Conservation (phyloP, 2,113 vertebrate genomes). For the Phodopus roborovskii region DNA sequence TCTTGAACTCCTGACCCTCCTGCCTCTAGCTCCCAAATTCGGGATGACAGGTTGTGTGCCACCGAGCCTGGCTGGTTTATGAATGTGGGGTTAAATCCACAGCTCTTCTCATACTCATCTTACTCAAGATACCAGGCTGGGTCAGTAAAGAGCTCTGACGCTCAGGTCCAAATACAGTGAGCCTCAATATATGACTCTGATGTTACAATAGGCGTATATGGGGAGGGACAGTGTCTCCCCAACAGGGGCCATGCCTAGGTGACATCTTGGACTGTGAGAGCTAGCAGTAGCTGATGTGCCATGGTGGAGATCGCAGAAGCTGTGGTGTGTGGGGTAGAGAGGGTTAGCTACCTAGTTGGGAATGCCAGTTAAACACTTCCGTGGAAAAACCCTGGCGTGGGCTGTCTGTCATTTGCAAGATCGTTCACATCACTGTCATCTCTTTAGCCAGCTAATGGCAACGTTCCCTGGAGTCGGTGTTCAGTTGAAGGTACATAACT, state of each 20-base stretch:
- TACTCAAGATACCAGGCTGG: background rate
- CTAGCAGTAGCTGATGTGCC: fast-evolving
- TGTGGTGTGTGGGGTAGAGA: background rate
- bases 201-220: fast-evolving
- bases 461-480: background rate
- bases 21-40: background rate
- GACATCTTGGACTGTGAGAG: background rate
- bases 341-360: background rate
- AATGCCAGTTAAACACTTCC: fast-evolving
- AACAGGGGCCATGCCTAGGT: background rate
- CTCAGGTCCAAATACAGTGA: background rate
- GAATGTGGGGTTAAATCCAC: fast-evolving
- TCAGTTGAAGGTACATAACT: background rate
- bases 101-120: fast-evolving
- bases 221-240: background rate
- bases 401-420: background rate
- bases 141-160: background rate
- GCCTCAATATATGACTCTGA: background rate
- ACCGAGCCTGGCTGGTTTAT: background rate
- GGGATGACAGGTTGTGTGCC: background rate
- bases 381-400: background rate
- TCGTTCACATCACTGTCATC: background rate
- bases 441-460: background rate
- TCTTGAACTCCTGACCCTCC: background rate
- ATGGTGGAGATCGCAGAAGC: fast-evolving